Conservation (phyloP, 1,140 invertebrate genomes). For the Metopolophium dirhodum region DNA sequence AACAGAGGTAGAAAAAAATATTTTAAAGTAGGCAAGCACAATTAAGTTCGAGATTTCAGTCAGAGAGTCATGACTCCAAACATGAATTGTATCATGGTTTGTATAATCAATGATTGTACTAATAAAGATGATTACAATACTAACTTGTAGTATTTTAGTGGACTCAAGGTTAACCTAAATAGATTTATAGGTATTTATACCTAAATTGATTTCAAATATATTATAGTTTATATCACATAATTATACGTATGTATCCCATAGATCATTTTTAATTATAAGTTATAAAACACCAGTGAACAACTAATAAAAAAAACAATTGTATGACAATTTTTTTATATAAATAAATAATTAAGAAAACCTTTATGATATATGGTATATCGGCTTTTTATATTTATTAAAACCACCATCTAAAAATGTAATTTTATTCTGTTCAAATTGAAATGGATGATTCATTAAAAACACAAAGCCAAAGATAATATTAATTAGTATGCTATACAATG, state of each 20-base stretch:
- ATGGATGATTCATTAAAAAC: no score
- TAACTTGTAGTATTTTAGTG: background rate
- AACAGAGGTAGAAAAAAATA: background rate
- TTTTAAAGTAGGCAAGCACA: background rate
- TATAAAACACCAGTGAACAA: background rate
- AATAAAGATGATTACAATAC: background rate
- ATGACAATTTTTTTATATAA: background rate
- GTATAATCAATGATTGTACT: background rate
- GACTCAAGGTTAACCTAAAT: background rate
- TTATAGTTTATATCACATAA: background rate
- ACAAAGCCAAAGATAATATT: background rate
- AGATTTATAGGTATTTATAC: no score
- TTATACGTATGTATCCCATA: no score
- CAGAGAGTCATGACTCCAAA: background rate
- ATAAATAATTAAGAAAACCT: background rate
- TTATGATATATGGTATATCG: background rate
- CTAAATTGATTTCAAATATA: background rate
- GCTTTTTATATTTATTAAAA: background rate
- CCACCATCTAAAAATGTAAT: background rate
- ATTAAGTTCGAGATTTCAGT: background rate
- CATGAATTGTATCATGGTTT: background rate
- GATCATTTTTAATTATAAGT: background rate
- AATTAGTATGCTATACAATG: background rate
- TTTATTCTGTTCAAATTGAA: no score
- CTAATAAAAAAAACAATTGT: background rate